Evolutionary conservation across 2,113 vertebrate genomes (phyloP).

Genomic region (Capra hircus): DNA sequence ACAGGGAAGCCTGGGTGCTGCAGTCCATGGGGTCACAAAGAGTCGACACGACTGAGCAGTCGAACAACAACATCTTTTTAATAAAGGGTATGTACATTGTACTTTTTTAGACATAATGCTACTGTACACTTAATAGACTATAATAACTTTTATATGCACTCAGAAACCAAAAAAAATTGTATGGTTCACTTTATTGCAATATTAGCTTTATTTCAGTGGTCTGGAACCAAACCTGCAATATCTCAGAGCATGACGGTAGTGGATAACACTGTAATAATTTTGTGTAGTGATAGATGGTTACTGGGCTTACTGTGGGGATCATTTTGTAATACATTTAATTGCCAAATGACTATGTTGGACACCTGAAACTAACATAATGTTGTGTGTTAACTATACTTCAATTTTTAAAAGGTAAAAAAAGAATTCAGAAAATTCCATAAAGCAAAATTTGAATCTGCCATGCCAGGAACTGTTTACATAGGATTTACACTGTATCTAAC

Average conservation of each 20-base stretch:
- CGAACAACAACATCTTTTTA: neutral
- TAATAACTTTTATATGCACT: neutral
- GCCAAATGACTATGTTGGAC: neutral
- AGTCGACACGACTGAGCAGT: neutral
- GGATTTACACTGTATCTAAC: neutral
- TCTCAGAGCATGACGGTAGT: neutral
- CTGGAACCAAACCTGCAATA: neutral
- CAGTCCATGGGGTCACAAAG: neutral
- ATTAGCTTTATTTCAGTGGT: neutral
- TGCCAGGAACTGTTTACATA: neutral
- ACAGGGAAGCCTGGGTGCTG: neutral
- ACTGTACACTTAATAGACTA: neutral
- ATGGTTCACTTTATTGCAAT: neutral
- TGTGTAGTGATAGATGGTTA: neutral
- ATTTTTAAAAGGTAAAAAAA: neutral
- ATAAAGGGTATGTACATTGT: neutral
- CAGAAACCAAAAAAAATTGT: neutral
- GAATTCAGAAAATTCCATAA: neutral
- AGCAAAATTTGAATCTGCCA: neutral
- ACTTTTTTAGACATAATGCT: neutral
- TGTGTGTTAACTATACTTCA: neutral
- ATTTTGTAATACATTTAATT: neutral
- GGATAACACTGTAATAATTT: neutral
- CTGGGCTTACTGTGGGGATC: neutral
- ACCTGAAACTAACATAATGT: neutral